phyloP scores from a whole-genome alignment of 2,797 vertebrate species.

The Gymnodraco acuticeps region DNA sequence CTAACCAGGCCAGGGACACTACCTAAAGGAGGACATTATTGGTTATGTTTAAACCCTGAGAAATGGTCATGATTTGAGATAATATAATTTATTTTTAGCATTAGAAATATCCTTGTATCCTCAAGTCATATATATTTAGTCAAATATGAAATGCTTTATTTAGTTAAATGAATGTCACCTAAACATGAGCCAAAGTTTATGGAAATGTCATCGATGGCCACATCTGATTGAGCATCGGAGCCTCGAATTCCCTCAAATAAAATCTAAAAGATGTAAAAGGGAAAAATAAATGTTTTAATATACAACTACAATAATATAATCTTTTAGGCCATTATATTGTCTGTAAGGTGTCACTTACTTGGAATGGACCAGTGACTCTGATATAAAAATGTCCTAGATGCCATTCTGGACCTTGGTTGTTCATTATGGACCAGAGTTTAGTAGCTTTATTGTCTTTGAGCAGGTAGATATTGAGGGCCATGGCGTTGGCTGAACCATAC shows the following conservation, averaged over 20 bases:
- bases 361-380: constrained; percentile 55
- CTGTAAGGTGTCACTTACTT: constrained; percentile 67
- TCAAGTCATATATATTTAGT: too few relatives aligned
- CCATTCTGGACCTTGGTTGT: constrained; percentile 83
- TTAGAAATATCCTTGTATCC: too few relatives aligned
- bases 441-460: constrained; percentile 25
- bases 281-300: neutral
- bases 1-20: neutral
- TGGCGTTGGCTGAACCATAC: constrained; percentile 79
- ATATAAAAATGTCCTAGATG: constrained; percentile 73
- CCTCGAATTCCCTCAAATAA: too few relatives aligned
- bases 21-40: constrained; percentile 36
- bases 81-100: too few relatives aligned
- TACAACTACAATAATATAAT: neutral
- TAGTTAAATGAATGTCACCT: too few relatives aligned
- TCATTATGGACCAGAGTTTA: constrained; percentile 78
- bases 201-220: too few relatives aligned
- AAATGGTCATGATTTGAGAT: too few relatives aligned
- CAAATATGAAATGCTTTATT: too few relatives aligned
- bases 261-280: too few relatives aligned
- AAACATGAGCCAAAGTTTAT: too few relatives aligned
- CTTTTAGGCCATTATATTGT: neutral
- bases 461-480: constrained; percentile 82
- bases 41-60: constrained; percentile 1
- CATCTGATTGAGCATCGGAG: too few relatives aligned